These are phyloP conservation scores for Digitonthophagus gazella DNA, from an alignment of 2,888 invertebrate genomes.

Conservation along the genomic window DNA sequence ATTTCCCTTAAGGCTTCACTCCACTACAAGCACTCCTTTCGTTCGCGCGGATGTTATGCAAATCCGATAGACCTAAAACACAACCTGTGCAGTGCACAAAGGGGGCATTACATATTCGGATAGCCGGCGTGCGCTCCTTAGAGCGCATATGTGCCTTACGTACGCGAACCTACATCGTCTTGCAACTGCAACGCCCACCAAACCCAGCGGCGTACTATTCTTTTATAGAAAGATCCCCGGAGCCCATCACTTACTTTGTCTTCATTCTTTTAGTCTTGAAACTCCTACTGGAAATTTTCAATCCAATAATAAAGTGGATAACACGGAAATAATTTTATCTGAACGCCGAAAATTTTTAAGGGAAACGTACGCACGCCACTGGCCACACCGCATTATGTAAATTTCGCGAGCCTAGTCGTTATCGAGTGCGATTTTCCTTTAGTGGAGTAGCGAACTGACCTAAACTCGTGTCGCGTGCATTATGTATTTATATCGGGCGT, in stretches of 20 bases:
- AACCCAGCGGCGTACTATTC: neutral
- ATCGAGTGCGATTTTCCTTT: neutral
- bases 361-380: neutral
- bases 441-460: neutral
- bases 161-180: constrained; percentile 4
- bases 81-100: constrained; percentile 13
- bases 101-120: constrained; percentile 13
- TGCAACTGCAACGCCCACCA: neutral
- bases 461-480: constrained; percentile 25
- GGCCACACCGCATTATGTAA: neutral
- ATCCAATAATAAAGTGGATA: too few relatives aligned
- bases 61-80: constrained; percentile 15
- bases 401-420: neutral
- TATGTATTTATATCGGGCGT: constrained; percentile 27
- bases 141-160: constrained; percentile 6
- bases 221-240: neutral
- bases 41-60: constrained; percentile 15
- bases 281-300: neutral
- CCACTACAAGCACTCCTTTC: constrained; percentile 10
- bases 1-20: neutral
- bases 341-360: neutral
- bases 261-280: too few relatives aligned
- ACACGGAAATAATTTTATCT: neutral
- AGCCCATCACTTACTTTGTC: neutral
- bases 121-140: constrained; percentile 4